Evolutionary conservation across 2,888 invertebrate genomes (phyloP), one percentile per base, ranked within the genome.

Genomic region (Drosophila histrio): DNA sequence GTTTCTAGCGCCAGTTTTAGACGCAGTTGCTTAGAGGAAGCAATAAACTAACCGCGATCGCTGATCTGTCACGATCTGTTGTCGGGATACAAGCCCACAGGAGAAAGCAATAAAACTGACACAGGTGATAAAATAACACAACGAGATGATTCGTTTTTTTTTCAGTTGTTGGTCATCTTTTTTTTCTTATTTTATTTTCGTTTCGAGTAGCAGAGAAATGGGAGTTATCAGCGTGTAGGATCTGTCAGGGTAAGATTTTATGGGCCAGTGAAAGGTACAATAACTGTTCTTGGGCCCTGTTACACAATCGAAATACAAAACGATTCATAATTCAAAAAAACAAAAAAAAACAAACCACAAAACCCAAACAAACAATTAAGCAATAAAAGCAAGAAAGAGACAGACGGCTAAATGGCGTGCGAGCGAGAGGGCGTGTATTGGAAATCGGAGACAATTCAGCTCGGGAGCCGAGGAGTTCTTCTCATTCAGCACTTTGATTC

Each of bases 61-160:
- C 81, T 84, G 87, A 89, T 88, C 87, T 88, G 77, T 89, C 88
- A 85, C 64, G 56, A 72, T 67, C 65, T 64, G 52, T 60, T 32
- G 26, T 28, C 11, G 17, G 38, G 30, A 21, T 26, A 39, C 54
- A 69, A 32, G 68, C 72, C 75, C 77, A 57, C 74, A 65, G 83
- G 69, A 75, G 64, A 79, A 77, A 66, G 66, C 72, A 78, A 87
- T 82, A 87, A 89, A 88, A 86, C 22, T 82, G 88, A 80, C 78
- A 77, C 63, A 74, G 74, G 89, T 90, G 87, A 90, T 90, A 90
- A 90, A 90, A 90, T 90, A 88, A 87, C 80, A 76, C 74, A 86
- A 90, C 81, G 78, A 90, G 73, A 89, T 90, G 85, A 81, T 84
- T 85, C 61, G 50, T 84, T 61, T 61, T 26, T 39, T 8, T 1